Evolutionary conservation across 2,888 invertebrate genomes (phyloP).

Genomic region (Congeria kusceri): DNA sequence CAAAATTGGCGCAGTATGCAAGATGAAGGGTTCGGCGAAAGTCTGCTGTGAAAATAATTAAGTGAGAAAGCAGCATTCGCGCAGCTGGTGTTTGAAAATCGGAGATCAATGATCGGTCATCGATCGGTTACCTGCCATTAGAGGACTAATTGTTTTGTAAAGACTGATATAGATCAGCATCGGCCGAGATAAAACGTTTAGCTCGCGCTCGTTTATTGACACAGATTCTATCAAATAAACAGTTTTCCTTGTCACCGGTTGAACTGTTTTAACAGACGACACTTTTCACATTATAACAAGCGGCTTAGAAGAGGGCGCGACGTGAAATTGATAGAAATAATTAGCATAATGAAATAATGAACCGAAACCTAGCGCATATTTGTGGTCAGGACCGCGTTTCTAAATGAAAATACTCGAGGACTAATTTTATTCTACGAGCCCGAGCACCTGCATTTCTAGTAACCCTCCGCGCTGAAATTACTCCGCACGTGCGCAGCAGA

Average conservation of each 20-base stretch:
- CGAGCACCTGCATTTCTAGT: constrained; percentile 34
- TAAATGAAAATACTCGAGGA: constrained; percentile 24
- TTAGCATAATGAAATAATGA: constrained; percentile 36
- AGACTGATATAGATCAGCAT: constrained; percentile 4
- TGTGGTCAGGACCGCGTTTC: constrained; percentile 11
- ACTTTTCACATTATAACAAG: constrained; percentile 8
- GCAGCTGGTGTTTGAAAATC: not conserved
- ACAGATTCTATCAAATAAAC: constrained; percentile 22
- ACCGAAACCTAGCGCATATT: constrained; percentile 17
- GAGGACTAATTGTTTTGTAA: constrained; percentile 5
- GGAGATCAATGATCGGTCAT: not conserved
- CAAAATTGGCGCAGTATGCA: no score
- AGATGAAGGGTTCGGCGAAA: no score
- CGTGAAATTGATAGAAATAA: constrained; percentile 23
- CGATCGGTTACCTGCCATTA: not conserved
- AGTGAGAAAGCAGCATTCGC: not conserved
- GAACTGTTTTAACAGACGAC: constrained; percentile 8
- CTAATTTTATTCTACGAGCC: constrained; percentile 17
- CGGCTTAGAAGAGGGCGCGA: constrained; percentile 8
- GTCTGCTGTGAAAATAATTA: no score
- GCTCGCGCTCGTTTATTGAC: constrained; percentile 23
- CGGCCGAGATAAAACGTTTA: constrained; percentile 17
- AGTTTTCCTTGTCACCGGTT: constrained; percentile 18
- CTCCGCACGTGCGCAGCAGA: constrained; percentile 32
- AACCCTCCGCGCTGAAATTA: constrained; percentile 27